These are phyloP conservation scores for Cephalotes varians DNA, from an alignment of 2,888 invertebrate genomes.

Conservation along the genomic window DNA sequence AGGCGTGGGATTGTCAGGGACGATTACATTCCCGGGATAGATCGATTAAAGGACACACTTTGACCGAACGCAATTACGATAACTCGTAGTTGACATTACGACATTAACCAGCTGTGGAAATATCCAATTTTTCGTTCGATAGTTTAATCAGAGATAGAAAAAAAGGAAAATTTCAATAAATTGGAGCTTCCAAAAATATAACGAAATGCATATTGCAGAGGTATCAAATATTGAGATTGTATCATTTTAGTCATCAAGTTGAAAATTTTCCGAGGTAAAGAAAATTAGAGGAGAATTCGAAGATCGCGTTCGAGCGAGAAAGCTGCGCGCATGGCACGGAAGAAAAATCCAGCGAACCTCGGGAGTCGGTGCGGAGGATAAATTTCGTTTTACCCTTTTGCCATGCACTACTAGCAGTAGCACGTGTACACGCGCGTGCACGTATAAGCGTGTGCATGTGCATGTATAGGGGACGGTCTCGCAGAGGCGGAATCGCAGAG, in stretches of 20 bases:
- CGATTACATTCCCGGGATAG: slow-evolving; percentile 66
- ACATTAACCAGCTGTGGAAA: background rate
- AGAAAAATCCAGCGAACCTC: slow-evolving; percentile 38
- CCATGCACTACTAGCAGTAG: slow-evolving; percentile 40
- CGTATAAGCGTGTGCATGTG: slow-evolving; percentile 25
- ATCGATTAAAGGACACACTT: slow-evolving; percentile 64
- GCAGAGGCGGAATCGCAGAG: slow-evolving; percentile 68
- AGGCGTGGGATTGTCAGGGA: slow-evolving; percentile 54
- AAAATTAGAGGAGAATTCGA: background rate
- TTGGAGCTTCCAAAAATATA: background rate
- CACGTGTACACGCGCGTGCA: slow-evolving; percentile 35
- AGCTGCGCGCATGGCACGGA: slow-evolving; percentile 47
- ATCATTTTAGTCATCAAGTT: background rate
- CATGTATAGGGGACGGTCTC: slow-evolving; percentile 58
- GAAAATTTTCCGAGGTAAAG: background rate
- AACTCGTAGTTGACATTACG: background rate
- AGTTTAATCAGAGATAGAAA: background rate
- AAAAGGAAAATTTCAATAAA: background rate
- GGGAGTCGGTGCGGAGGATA: slow-evolving; percentile 37
- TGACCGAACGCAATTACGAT: background rate
- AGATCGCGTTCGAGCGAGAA: slow-evolving; percentile 14
- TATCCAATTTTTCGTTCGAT: background rate
- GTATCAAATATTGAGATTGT: background rate
- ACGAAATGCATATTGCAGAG: background rate
- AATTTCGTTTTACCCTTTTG: slow-evolving; percentile 51